Evolutionary conservation across 2,797 vertebrate genomes (phyloP).

Genomic region (Anas bahamensis): DNA sequence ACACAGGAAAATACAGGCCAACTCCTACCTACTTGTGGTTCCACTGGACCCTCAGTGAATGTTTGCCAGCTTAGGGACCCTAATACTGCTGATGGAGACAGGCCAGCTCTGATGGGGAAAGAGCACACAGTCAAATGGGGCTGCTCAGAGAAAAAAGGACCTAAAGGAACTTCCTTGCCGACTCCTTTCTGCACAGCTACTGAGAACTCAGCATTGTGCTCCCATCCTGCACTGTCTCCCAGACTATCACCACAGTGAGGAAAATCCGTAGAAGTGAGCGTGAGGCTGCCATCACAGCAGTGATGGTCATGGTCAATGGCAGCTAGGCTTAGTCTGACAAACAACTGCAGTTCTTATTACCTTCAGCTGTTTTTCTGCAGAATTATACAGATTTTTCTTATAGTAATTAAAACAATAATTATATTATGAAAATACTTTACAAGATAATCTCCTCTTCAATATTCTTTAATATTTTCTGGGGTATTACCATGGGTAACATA

Average conservation of each 20-base stretch:
- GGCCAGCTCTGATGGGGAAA: not conserved
- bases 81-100: not conserved
- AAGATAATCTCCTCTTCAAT: slow-evolving; percentile 40
- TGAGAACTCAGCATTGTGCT: not conserved
- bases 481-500: slow-evolving; percentile 28
- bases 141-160: not conserved
- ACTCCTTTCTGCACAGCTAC: not conserved
- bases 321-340: not conserved
- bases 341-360: not conserved
- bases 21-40: not conserved
- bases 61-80: not conserved
- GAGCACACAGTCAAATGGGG: not conserved
- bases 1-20: not conserved
- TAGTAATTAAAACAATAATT: slow-evolving; percentile 45
- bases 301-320: not conserved
- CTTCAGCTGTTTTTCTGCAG: not conserved
- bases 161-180: not conserved
- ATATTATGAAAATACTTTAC: not conserved
- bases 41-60: not conserved
- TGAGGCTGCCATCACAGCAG: not conserved
- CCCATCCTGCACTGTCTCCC: not conserved
- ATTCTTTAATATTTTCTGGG: slow-evolving; percentile 49
- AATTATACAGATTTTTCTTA: not conserved
- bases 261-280: not conserved
- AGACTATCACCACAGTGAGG: not conserved